Conservation (phyloP, 2,888 invertebrate genomes). For the Cryptocephalus moraei region DNA sequence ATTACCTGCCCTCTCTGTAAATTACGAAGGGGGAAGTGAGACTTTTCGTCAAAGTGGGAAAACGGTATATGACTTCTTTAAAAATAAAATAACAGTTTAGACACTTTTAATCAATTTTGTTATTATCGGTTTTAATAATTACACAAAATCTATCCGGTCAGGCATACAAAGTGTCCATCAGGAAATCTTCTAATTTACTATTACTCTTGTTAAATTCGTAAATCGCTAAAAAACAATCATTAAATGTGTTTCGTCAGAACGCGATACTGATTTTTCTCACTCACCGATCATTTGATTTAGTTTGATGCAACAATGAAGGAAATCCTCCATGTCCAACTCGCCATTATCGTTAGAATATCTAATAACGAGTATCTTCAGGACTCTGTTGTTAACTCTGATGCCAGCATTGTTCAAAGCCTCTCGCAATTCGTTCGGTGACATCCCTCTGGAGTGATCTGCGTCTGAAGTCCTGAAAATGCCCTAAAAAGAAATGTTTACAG, state of each 20-base stretch:
- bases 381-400: slow-evolving; percentile 78
- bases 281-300: slow-evolving; percentile 88
- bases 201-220: background rate
- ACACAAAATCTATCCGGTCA: background rate
- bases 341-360: slow-evolving; percentile 80
- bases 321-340: slow-evolving; percentile 83
- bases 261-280: background rate
- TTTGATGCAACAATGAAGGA: slow-evolving; percentile 84
- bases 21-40: background rate
- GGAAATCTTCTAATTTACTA: background rate
- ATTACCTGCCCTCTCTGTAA: background rate
- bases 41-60: background rate
- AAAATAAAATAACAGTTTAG: too few species aligned
- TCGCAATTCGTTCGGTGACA: slow-evolving; percentile 71
- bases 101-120: background rate
- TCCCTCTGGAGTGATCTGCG: slow-evolving; percentile 62
- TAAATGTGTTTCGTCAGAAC: too few species aligned
- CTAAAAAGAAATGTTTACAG: slow-evolving; percentile 39
- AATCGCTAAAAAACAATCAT: background rate
- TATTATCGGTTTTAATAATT: background rate
- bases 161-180: background rate
- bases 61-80: background rate
- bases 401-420: slow-evolving; percentile 80
- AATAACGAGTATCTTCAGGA: slow-evolving; percentile 78
- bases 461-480: slow-evolving; percentile 80